These are phyloP conservation scores for Drosophila lacicola DNA, from an alignment of 2,888 invertebrate genomes.

Conservation along the genomic window DNA sequence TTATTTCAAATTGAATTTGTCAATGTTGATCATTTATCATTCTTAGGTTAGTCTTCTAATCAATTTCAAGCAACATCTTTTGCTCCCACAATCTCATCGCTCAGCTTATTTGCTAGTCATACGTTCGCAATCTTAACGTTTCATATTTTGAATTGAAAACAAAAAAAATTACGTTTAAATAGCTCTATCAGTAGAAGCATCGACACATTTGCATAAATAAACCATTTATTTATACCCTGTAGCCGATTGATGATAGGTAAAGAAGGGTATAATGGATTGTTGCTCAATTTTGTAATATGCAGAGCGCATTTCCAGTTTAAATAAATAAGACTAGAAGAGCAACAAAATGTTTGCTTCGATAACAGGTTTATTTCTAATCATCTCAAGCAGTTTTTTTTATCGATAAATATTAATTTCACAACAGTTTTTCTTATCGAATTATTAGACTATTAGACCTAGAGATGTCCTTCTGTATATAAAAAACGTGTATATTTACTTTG, in stretches of 20 bases:
- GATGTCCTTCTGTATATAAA: too few species aligned
- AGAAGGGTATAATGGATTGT: neutral
- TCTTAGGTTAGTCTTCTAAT: too few species aligned
- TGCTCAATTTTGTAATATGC: neutral
- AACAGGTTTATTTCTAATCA: too few species aligned
- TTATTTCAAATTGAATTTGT: neutral
- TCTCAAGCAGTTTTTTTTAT: too few species aligned
- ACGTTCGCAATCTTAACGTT: neutral
- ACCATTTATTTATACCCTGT: slow-evolving; percentile 29
- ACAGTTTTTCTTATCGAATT: too few species aligned
- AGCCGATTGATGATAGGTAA: neutral
- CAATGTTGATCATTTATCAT: too few species aligned
- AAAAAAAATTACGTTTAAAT: slow-evolving; percentile 3
- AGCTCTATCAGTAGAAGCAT: slow-evolving; percentile 4
- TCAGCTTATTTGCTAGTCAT: neutral
- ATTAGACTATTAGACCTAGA: too few species aligned
- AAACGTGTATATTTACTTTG: too few species aligned
- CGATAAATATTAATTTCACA: too few species aligned
- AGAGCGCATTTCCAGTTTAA: too few species aligned
- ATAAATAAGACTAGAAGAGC: too few species aligned
- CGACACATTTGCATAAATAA: slow-evolving; percentile 50
- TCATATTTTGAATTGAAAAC: neutral
- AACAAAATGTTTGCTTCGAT: too few species aligned
- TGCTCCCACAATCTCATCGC: neutral
- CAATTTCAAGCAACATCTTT: neutral